Evolutionary conservation across 2,888 invertebrate species (phyloP), one percentile per base, ranked within the genome.

Genomic region (Platerodrilus igneus): DNA sequence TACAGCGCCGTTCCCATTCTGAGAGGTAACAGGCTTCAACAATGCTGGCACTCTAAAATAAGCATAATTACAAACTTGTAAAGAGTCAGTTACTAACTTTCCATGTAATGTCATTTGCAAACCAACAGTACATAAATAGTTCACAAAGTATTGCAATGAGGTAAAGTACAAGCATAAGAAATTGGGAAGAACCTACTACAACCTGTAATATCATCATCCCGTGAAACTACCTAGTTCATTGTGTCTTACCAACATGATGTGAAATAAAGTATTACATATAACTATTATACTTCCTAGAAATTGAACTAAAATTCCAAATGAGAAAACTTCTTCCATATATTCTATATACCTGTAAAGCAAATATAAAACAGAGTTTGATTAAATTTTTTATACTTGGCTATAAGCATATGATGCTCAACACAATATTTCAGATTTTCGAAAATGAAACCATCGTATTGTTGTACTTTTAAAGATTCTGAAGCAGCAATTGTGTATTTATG

Each of bases 21-120:
- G 33, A 44, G n/a, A 27, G 11, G 27, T 44, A 51, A 20, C 48
- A 48, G 2, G 51, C 45, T 13, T 51, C 43, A 13, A 38, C 28
- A 10, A 51, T 31, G 13, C 33, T 11, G 8, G 21, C 18, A 14
- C 51, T 51, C 49, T 50, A 31, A 37, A n/a, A n/a, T n/a, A n/a
- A n/a, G n/a, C n/a, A n/a, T n/a, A n/a, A n/a, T n/a, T n/a, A n/a
- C n/a, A n/a, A n/a, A n/a, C n/a, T n/a, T n/a, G n/a, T n/a, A n/a
- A n/a, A n/a, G n/a, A n/a, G n/a, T n/a, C n/a, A n/a, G n/a, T n/a
- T 3, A 21, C 16, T 37, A 27, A 48, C 51, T 42, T 49, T 49
- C n/a, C 30, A 11, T 11, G 49, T 47, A 20, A 51, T 30, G 33
- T 47, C 47, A 25, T 49, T 49, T 20, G 45, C 51, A 22, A 46